Conservation (phyloP, 1,140 invertebrate genomes). For the Drosophila eugracilis region DNA sequence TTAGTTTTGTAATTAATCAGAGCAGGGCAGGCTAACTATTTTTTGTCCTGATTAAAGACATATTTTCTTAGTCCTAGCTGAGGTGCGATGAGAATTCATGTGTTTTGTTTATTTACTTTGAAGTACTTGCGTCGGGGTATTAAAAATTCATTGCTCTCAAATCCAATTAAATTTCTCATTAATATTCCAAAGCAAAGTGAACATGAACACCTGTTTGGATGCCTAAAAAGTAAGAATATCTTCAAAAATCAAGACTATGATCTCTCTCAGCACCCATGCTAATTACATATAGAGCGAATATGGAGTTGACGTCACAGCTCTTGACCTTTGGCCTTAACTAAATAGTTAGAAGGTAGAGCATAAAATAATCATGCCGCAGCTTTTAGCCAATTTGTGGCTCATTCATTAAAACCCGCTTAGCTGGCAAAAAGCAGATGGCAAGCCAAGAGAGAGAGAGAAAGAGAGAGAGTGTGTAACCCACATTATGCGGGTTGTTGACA, state of each 20-base stretch:
- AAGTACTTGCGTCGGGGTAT: slow-evolving; percentile 62
- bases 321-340: slow-evolving; percentile 27
- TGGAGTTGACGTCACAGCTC: slow-evolving; percentile 15
- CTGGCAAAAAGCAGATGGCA: slow-evolving; percentile 51
- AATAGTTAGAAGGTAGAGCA: slow-evolving; percentile 10
- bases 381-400: slow-evolving; percentile 64
- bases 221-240: not conserved
- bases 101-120: slow-evolving; percentile 52
- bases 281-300: slow-evolving; percentile 3
- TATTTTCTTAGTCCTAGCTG: slow-evolving; percentile 14
- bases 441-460: slow-evolving; percentile 14
- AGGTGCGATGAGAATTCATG: slow-evolving; percentile 5
- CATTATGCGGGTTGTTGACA: slow-evolving; percentile 69
- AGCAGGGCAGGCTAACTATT: not conserved
- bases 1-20: slow-evolving; percentile 38
- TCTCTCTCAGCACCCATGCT: slow-evolving; percentile 18
- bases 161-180: slow-evolving; percentile 82
- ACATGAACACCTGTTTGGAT: slow-evolving; percentile 26
- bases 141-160: slow-evolving; percentile 77
- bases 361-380: slow-evolving; percentile 24
- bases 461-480: slow-evolving; percentile 10
- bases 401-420: slow-evolving; percentile 80
- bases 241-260: slow-evolving; percentile 25
- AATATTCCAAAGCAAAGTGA: slow-evolving; percentile 61
- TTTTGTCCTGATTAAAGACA: slow-evolving; percentile 45